Evolutionary conservation across 1,140 invertebrate genomes (phyloP), one percentile per base, ranked within the genome.

Genomic region (Dreissena polymorpha): DNA sequence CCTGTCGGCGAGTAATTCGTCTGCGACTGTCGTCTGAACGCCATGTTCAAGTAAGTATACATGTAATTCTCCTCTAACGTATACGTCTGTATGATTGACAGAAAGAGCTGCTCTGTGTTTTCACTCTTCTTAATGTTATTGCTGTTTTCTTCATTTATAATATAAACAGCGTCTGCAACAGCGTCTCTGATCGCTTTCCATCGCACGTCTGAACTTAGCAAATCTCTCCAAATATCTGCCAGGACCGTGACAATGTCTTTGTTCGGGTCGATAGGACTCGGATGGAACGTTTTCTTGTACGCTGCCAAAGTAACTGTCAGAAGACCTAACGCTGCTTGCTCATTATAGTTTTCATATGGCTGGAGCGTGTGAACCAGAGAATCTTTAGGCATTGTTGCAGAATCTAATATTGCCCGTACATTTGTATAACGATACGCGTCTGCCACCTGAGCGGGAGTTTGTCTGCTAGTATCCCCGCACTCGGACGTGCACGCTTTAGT

Each of bases 241-340:
- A 80, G 55, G 21, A 80, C 27, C 10, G 21, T 14, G n/a, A 71
- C 51, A 8, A 49, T 53, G 3, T 65, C 60, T n/a, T 70, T 80
- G 25, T 71, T 63, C 6, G 51, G 67, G 25, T 60, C 49, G 8
- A 80, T 57, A 10, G 13, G 53, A 8, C 49, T 21, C 14, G 77
- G 77, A 50, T 80, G 77, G 29, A 80, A 80, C 7, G 77, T 63
- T 18, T 63, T 60, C 21, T 80, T 80, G 53, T 80, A 80, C 2
- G 77, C 77, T 49, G 77, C 77, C 23, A 80, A 53, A 7, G 77
- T 80, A 12, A 70, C 27, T 10, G 68, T 21, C 13, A 80, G 1
- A 29, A 80, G 25, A 8, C 77, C 67, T 6, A 80, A 14, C 25
- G 50, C 68, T 39, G 21, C n/a, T 1, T 23, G 21, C 10, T 71